Evolutionary conservation across 2,113 vertebrate species (phyloP).

Genomic region (Prinia subflava): DNA sequence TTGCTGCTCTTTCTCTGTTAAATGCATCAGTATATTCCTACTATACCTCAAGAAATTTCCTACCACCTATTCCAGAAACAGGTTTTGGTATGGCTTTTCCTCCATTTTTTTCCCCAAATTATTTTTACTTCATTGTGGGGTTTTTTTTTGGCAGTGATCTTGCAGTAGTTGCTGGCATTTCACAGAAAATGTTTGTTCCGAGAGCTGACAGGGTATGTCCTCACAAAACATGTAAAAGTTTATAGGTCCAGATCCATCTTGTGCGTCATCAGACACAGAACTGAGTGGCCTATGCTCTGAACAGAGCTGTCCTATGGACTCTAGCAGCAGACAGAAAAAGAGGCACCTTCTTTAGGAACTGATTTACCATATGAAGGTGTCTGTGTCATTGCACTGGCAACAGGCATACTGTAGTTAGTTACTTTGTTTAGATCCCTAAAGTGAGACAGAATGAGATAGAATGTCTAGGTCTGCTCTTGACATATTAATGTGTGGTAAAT

Average conservation of each 20-base stretch:
- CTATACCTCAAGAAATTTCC: neutral
- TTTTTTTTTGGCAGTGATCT: fast-evolving
- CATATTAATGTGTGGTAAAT: neutral
- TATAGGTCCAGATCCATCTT: neutral
- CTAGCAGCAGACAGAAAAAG: neutral
- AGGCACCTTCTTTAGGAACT: neutral
- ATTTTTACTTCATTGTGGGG: neutral
- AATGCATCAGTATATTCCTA: neutral
- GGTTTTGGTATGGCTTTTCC: neutral
- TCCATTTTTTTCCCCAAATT: neutral
- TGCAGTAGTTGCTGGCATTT: neutral
- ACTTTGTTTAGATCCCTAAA: neutral
- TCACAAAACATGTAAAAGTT: neutral
- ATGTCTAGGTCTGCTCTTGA: neutral
- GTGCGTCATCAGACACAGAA: neutral
- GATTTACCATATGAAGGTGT: neutral
- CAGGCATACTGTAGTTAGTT: neutral
- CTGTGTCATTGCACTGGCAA: neutral
- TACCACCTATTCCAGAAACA: neutral
- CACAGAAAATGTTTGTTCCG: neutral
- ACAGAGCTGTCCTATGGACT: neutral
- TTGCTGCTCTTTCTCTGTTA: neutral
- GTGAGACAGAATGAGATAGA: neutral
- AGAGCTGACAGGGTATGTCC: neutral
- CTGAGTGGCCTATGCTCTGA: neutral